Conservation (phyloP, 2,888 invertebrate species). For the Polymixis flavicincta region DNA sequence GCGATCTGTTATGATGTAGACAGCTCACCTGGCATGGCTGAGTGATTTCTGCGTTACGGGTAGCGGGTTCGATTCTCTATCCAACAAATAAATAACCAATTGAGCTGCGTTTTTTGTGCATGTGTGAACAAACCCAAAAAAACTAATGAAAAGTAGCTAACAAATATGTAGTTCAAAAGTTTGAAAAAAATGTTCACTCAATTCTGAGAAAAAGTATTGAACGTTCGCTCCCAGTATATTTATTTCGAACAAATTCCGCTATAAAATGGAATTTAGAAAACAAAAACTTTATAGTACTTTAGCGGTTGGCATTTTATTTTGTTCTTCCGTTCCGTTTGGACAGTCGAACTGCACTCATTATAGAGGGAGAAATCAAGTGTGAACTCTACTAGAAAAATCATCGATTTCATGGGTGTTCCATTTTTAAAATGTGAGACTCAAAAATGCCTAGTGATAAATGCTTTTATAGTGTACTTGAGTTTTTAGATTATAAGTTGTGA, state of each 20-base stretch:
- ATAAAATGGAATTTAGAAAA: background rate
- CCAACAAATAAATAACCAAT: background rate
- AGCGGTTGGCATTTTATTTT: background rate
- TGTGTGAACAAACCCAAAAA: background rate
- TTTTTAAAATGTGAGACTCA: too few relatives aligned
- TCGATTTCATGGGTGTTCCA: too few relatives aligned
- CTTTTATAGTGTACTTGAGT: too few relatives aligned
- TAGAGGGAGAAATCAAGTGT: background rate
- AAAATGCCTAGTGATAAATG: too few relatives aligned
- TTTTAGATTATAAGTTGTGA: too few relatives aligned
- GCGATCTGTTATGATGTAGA: constrained; percentile 15
- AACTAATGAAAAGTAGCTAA: background rate
- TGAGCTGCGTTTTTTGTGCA: background rate
- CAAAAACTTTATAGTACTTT: background rate
- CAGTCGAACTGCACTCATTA: background rate
- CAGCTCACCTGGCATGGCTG: background rate
- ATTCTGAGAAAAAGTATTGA: background rate
- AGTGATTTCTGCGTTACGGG: background rate
- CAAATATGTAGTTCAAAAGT: background rate
- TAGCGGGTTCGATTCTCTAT: background rate
- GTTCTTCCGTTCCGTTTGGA: background rate
- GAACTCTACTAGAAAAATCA: background rate
- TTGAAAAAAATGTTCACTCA: background rate
- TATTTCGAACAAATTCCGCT: background rate
- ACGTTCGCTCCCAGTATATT: background rate